Percentiles rank a stretch among this genome's conserved stretches.
Evolutionary conservation across 2,797 vertebrate genomes (phyloP).

Genomic region (Ctenopoma kingsleyae): DNA sequence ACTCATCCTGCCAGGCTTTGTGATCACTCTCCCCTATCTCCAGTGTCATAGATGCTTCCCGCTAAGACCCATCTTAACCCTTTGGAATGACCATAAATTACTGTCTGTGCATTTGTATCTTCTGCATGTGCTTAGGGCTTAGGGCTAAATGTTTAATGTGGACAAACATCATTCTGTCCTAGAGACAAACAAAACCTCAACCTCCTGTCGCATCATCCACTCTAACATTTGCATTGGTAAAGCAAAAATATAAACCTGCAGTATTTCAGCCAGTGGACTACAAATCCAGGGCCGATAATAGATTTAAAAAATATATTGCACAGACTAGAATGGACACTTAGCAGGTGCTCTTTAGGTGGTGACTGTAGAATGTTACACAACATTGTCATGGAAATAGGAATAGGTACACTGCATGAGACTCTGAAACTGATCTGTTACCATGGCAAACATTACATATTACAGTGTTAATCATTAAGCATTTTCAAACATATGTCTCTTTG

Average conservation of each 20-base stretch:
- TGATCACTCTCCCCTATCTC: conserved; percentile 14
- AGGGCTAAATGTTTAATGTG: background rate
- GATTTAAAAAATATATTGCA: background rate
- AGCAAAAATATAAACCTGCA: background rate
- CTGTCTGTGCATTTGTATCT: background rate
- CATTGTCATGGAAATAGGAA: conserved; percentile 60
- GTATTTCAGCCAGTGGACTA: background rate
- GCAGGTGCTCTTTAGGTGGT: background rate
- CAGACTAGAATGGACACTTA: background rate
- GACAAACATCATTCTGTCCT: background rate
- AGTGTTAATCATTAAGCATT: conserved; percentile 43
- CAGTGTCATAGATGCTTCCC: conserved; percentile 39
- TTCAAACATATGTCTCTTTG: conserved; percentile 29
- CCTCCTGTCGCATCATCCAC: background rate
- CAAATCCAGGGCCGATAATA: background rate
- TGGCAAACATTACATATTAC: conserved; percentile 36
- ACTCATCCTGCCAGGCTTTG: conserved; percentile 11
- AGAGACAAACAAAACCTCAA: background rate
- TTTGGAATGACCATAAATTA: background rate
- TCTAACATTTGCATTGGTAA: background rate
- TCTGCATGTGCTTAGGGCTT: background rate
- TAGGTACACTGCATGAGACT: conserved; percentile 28
- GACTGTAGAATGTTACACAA: conserved; percentile 18
- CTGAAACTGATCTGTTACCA: conserved; percentile 62
- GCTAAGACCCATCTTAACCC: conserved; percentile 46